These are phyloP conservation scores for Lasiurus cinereus DNA, from an alignment of 2,113 vertebrate species.

Conservation along the genomic window DNA sequence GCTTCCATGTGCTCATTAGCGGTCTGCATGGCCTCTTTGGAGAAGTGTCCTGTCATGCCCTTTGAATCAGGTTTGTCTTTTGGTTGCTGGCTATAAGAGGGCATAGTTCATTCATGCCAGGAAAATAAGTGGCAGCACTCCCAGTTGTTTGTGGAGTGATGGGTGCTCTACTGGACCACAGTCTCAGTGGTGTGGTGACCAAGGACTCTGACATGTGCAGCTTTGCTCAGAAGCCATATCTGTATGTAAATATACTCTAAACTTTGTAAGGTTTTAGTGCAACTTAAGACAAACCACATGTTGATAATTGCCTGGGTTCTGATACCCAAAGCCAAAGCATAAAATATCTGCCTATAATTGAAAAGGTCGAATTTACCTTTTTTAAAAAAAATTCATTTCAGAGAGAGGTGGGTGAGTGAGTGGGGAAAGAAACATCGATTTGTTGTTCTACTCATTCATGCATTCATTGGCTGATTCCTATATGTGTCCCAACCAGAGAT, in stretches of 20 bases:
- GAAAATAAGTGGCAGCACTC: neutral
- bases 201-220: neutral
- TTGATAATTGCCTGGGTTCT: neutral
- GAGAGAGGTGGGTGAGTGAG: neutral
- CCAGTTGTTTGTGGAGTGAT: neutral
- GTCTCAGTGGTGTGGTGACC: neutral
- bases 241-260: neutral
- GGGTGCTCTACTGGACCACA: neutral
- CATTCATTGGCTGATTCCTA: neutral
- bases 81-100: neutral
- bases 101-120: neutral
- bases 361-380: neutral
- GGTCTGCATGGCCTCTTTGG: neutral
- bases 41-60: neutral
- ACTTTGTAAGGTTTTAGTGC: neutral
- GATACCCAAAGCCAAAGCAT: neutral
- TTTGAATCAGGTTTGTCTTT: neutral
- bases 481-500: too few species aligned
- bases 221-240: neutral
- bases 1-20: neutral
- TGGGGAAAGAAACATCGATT: neutral
- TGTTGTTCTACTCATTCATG: neutral
- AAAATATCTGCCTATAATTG: neutral
- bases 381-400: neutral
- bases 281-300: neutral